Evolutionary conservation across 2,888 invertebrate genomes (phyloP), one percentile per base, ranked within the genome.

Genomic region (Drosophila anomalata): DNA sequence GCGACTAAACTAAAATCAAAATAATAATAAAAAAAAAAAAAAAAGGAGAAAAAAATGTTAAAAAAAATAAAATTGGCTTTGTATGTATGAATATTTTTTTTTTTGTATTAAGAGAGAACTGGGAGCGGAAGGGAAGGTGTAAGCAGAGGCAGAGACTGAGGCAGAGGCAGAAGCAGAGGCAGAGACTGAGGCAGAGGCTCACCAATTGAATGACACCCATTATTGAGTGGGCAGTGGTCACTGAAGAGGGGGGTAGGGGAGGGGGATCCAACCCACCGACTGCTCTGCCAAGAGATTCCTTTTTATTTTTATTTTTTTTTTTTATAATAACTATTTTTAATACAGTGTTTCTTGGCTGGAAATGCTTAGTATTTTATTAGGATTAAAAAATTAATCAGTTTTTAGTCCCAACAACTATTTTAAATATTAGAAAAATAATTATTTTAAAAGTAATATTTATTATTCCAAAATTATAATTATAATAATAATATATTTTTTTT

Each of bases 131-230:
- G 31, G 44, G 39, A 17, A 54, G 47, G 39, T 48, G 48, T 48
- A 67, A 31, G 44, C 47, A 46, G 53, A 33, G 39, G 51, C 44
- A 47, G 57, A 68, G 73, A 56, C 73, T 36, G 53, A 33, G 39
- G 46, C 44, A 47, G 57, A 68, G 69, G 58, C 73, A 9, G 22
- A 24, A 11, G 26, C 22, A 24, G 29, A 66, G 79, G 72, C 76
- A 47, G 57, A 68, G 69, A 56, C 73, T 5, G 22, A 24, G 12
- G 26, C 22, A 24, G 29, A 66, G 79, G 72, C 76, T 57, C 62
- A 56, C 62, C 83, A 85, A 81, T 81, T 81, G 86, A 86, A 81
- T 85, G 86, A 83, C 86, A 75, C 78, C 82, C 86, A 82, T 85
- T 81, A 82, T 85, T 81, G 80, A 81, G 79, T 79, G 77, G 80